Evolutionary conservation across 2,888 invertebrate genomes (phyloP), one percentile per base, ranked within the genome.

Genomic region (Thalpophila matura): DNA sequence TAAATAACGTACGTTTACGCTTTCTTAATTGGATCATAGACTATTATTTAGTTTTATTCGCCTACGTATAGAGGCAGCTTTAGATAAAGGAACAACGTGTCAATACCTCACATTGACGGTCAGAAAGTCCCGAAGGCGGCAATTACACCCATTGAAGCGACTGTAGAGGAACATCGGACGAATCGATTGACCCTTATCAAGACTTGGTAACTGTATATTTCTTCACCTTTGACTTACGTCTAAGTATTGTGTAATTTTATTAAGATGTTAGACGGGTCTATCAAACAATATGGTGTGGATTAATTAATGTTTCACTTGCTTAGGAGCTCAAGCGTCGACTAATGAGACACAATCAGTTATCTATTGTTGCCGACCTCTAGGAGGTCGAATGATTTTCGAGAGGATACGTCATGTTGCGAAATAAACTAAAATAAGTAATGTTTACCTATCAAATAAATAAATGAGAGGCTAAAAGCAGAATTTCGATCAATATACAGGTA

Each of bases 121-220:
- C 79, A 77, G 61, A 88, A 86, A 87, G 85, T 86, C 86, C 81
- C 83, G 79, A 87, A 90, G 86, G 86, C 84, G 87, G 85, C 91
- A 93, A 94, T 94, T 94, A 92, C 89, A 75, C 55, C 89, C 80
- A 91, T 93, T 92, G 90, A 91, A 76, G 78, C 77, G 74, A 78
- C 77, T 29, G 42, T 78, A 79, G 84, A 85, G 81, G 87, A 84
- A 88, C 85, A 88, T 53, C 49, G 37, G 33, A 54, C 45, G 38
- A 46, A 49, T 54, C 54, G 66, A 54, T 56, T 65, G 74, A 62
- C 56, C 42, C 45, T 22, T 38, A 38, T 49, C 53, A 77, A 58
- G 53, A 80, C 46, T 38, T 55, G 42, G 67, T 77, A 74, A 74
- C 60, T 47, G 64, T 53, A 58, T 46, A 64, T 70, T 69, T 49